Evolutionary conservation across 2,888 invertebrate species (phyloP).

Genomic region (Hypomecis atomaria): DNA sequence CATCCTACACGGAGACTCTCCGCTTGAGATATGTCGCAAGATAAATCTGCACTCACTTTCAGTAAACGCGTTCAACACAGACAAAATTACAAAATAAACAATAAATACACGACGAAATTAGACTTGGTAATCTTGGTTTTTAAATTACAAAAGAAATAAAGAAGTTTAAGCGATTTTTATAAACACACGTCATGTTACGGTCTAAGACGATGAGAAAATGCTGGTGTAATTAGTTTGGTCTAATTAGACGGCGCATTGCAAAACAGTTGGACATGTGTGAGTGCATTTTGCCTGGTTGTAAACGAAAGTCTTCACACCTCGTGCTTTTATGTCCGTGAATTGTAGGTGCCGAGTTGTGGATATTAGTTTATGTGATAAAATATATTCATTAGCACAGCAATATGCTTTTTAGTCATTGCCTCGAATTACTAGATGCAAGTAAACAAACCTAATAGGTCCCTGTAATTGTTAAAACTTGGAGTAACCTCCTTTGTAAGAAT

Average conservation of each 20-base stretch:
- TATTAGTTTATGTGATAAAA: neutral
- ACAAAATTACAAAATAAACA: conserved; percentile 1
- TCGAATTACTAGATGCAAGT: no score
- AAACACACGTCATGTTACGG: conserved; percentile 64
- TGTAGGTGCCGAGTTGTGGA: neutral
- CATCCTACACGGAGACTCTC: conserved; percentile 44
- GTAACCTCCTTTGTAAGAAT: no score
- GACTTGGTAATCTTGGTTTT: conserved; percentile 32
- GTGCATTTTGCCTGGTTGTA: conserved; percentile 19
- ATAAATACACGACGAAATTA: conserved; percentile 22
- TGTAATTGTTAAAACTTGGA: no score
- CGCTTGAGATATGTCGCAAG: conserved; percentile 55
- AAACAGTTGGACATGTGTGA: conserved; percentile 31
- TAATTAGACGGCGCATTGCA: conserved; percentile 49
- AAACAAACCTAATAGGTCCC: no score
- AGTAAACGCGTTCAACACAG: conserved; percentile 20
- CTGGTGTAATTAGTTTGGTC: conserved; percentile 59
- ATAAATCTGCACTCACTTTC: conserved; percentile 46
- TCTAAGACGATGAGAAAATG: conserved; percentile 67
- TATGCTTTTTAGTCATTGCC: no score
- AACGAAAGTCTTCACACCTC: conserved; percentile 25
- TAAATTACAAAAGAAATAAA: conserved; percentile 39
- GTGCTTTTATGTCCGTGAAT: conserved; percentile 7
- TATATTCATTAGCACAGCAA: neutral
- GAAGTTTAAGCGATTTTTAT: conserved; percentile 30